Evolutionary conservation across 2,888 invertebrate genomes (phyloP).

Genomic region (Aradus depressus): DNA sequence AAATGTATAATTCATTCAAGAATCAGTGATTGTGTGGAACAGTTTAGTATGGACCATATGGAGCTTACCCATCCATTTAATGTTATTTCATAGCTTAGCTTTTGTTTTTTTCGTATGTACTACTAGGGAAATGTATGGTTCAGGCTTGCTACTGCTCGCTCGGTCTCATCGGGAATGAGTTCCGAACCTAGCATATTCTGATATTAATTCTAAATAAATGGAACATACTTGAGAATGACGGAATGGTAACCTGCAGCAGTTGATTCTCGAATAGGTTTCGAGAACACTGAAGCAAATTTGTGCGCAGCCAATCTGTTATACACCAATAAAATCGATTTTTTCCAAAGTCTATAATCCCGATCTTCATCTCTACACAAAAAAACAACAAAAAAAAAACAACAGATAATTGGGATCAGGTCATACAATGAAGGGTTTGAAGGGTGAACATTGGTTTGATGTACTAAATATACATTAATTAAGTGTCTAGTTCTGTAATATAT

Average conservation of each 20-base stretch:
- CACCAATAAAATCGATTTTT: conserved; percentile 78
- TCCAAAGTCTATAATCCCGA: conserved; percentile 69
- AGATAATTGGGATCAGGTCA: too few relatives aligned
- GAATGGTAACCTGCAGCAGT: conserved; percentile 76
- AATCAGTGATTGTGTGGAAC: too few relatives aligned
- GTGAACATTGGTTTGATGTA: too few relatives aligned
- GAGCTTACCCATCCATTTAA: too few relatives aligned
- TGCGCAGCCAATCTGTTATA: conserved; percentile 64
- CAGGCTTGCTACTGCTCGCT: too few relatives aligned
- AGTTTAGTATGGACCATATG: too few relatives aligned
- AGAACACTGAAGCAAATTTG: conserved; percentile 75
- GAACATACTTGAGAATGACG: conserved; percentile 35
- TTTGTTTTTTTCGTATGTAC: too few relatives aligned
- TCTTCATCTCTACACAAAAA: conserved; percentile 50
- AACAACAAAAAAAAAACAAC: background rate
- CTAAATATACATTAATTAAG: too few relatives aligned
- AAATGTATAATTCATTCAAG: too few relatives aligned
- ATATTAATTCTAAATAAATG: background rate
- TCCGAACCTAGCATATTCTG: background rate
- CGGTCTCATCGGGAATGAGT: background rate
- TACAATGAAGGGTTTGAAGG: too few relatives aligned
- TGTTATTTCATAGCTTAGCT: too few relatives aligned
- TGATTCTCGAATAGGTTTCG: conserved; percentile 76
- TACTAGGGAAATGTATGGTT: background rate
- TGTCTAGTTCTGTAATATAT: too few relatives aligned